Percentiles rank a stretch among this genome's conserved stretches.
These are phyloP conservation scores for Nezara viridula DNA, from an alignment of 2,888 invertebrate species.

Conservation along the genomic window DNA sequence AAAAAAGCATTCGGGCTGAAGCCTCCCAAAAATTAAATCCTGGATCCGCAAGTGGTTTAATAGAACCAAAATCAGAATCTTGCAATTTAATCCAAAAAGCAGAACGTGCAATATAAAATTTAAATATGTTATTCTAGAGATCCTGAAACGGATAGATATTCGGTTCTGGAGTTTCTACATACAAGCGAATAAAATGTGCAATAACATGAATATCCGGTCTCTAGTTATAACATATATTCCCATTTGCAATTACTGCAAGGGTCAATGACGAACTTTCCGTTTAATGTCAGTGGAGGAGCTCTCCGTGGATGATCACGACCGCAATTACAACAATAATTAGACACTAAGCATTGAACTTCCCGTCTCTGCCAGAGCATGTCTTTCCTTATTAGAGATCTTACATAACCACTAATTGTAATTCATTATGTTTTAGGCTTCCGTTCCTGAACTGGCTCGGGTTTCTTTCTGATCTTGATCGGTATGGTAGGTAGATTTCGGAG, in stretches of 20 bases:
- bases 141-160: no score
- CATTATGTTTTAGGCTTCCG: constrained; percentile 38
- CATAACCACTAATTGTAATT: neutral
- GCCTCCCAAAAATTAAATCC: no score
- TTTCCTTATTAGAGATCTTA: constrained; percentile 15
- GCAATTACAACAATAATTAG: constrained; percentile 40
- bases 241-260: neutral
- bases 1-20: no score
- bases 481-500: neutral
- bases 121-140: no score
- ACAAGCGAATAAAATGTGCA: no score
- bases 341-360: constrained; percentile 18
- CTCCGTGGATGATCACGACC: neutral
- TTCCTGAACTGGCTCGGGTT: neutral
- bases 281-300: neutral
- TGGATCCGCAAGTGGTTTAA: no score
- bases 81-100: no score
- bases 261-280: neutral
- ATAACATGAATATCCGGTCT: no score
- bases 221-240: neutral
- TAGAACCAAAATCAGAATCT: no score
- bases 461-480: neutral
- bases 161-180: no score
- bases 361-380: neutral
- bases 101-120: no score